A percentile compares a stretch with the other conserved stretches of the same genome.
Evolutionary conservation across 2,888 invertebrate species (phyloP).

Genomic region (Acronicta alni): DNA sequence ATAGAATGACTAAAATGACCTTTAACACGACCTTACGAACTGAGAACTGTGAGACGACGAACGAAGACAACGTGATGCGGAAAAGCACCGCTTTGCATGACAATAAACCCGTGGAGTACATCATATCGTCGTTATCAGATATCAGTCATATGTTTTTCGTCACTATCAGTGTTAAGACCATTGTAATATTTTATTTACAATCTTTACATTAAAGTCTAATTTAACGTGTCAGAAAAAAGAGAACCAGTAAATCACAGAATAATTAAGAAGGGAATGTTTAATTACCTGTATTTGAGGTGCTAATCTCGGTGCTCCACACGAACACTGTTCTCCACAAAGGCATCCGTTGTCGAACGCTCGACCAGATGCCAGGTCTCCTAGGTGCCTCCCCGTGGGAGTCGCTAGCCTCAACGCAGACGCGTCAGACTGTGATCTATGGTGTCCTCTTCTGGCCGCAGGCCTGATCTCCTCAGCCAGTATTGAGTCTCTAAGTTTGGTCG

Average conservation of each 20-base stretch:
- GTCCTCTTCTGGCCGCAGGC: slow-evolving; percentile 82
- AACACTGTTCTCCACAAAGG: slow-evolving; percentile 94
- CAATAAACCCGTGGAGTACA: slow-evolving; percentile 9
- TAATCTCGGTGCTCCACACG: slow-evolving; percentile 85
- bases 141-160: slow-evolving; percentile 27
- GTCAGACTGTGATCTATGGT: slow-evolving; percentile 93
- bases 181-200: too few relatives aligned
- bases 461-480: slow-evolving; percentile 85
- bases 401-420: slow-evolving; percentile 92
- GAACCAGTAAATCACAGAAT: slow-evolving; percentile 5
- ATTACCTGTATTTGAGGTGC: slow-evolving; percentile 85
- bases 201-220: slow-evolving; percentile 16
- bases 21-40: neutral
- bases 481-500: slow-evolving; percentile 81
- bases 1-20: neutral
- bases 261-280: slow-evolving; percentile 3
- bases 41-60: neutral
- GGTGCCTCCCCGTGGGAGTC: slow-evolving; percentile 90
- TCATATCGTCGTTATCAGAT: slow-evolving; percentile 18
- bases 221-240: slow-evolving; percentile 4
- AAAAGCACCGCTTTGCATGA: slow-evolving; percentile 16
- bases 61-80: slow-evolving; percentile 14
- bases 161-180: slow-evolving; percentile 25
- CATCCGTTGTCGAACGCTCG: slow-evolving; percentile 99
- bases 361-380: slow-evolving; percentile 97